Evolutionary conservation across 2,113 vertebrate genomes (phyloP), one percentile per base, ranked within the genome.

Genomic region (Hucho hucho): DNA sequence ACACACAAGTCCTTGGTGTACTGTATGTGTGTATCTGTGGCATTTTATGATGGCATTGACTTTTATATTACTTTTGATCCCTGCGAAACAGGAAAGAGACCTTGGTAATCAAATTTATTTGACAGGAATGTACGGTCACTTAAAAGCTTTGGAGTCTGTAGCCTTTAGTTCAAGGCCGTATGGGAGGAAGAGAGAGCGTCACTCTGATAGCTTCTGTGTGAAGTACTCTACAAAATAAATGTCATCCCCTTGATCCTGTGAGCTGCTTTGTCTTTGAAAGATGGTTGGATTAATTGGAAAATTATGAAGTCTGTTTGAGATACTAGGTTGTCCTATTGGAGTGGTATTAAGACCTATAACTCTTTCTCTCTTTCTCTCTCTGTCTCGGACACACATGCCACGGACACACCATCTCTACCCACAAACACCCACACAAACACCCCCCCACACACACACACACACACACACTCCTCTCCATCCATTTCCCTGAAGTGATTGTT

Each of bases 401-500:
- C 0, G 9, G 37, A 43, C 49, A 53, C 16, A 53, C 49, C 3
- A 1, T 53, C 49, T 14, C 49, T 53, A 53, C 37, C 16, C 47
- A 53, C 14, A 14, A 18, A 1, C 47, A 4, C 12, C 14, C 46
- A 47, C 43, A 46, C 43, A 28, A 28, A 28, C 26, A 7, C 5
- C 9, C 9, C 9, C 9, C 1, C 14, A 0, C 16, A 65, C 64
- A 65, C 64, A 65, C 26, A 14, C 25, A 16, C 64, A 25, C 80
- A 16, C 64, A 64, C 68, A 58, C 61, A 20, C 70, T 68, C 76
- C 83, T 69, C 80, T 91, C 88, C 89, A 92, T 93, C 91, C 86
- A 87, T 93, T 83, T 92, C 92, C 90, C 89, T 93, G 92, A 93
- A 87, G 91, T 94, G 93, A 94, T 94, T 95, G 89, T 92, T 87